Conservation (phyloP, 2,888 invertebrate genomes). For the Drosophila neotestacea region DNA sequence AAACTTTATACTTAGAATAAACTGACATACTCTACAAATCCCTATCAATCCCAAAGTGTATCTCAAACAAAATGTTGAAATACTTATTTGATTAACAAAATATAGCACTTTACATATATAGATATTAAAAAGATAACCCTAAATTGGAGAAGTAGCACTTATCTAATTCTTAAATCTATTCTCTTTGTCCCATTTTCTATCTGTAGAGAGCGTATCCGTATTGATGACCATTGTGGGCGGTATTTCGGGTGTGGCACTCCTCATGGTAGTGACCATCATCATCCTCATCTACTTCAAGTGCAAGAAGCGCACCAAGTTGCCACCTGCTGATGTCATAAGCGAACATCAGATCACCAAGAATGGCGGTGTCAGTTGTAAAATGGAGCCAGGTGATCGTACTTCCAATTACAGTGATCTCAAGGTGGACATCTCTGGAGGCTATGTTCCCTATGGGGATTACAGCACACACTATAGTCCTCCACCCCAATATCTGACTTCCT, state of each 20-base stretch:
- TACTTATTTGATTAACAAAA: too few species aligned
- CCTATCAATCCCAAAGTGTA: too few species aligned
- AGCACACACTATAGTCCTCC: constrained; percentile 95
- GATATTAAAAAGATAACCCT: too few species aligned
- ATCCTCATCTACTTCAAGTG: constrained; percentile 90
- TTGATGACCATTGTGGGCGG: constrained; percentile 93
- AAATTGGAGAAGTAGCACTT: background rate
- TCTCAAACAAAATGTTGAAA: too few species aligned
- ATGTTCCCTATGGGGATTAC: constrained; percentile 93
- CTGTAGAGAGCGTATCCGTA: constrained; percentile 91
- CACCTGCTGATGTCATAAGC: constrained; percentile 85
- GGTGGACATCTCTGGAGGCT: constrained; percentile 91
- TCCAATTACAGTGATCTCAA: constrained; percentile 97
- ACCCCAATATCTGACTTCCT: constrained; percentile 85
- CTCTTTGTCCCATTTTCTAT: too few species aligned
- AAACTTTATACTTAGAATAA: too few species aligned
- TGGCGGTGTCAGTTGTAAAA: constrained; percentile 86
- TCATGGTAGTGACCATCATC: constrained; percentile 93
- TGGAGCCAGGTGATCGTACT: constrained; percentile 90
- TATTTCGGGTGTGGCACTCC: constrained; percentile 92
- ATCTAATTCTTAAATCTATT: background rate
- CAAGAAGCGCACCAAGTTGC: constrained; percentile 83
- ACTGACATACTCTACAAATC: too few species aligned
- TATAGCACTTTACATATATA: too few species aligned
- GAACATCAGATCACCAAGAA: constrained; percentile 86